Evolutionary conservation across 2,888 invertebrate genomes (phyloP), one percentile per base, ranked within the genome.

Genomic region (Argyresthia goedartella): DNA sequence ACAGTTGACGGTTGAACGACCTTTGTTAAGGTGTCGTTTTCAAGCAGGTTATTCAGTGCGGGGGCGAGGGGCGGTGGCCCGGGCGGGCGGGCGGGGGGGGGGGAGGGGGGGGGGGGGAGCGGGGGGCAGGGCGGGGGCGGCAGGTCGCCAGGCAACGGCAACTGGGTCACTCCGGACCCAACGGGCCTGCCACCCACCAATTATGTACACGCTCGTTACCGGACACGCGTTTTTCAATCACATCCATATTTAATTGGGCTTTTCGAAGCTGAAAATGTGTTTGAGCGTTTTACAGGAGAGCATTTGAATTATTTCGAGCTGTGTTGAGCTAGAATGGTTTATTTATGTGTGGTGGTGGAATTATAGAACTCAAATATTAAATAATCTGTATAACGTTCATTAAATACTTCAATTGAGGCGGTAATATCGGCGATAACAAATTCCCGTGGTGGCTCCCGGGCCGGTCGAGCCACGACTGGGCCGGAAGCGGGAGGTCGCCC

Each of bases 141-240:
- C 76, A 73, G 80, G 81, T 81, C 80, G 80, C 82, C 76, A 69
- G 75, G 80, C 81, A 81, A 80, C 81, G 78, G 77, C 81, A 85
- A 82, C 85, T 84, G 84, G 86, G 84, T 84, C 84, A 81, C 72
- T 81, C 84, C 81, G 76, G n/a, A n/a, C n/a, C n/a, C n/a, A n/a
- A n/a, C n/a, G n/a, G 76, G 78, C 78, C 74, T 71, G 68, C 70
- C 63, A 65, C 85, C 85, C 76, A 79, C 84, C 85, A 86, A 86
- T 86, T 85, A 86, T 79, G 77, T 82, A 89, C 86, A 82, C 82
- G 84, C 84, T 85, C 84, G 86, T 85, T 86, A 85, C 84, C 81
- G 85, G 86, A 85, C 86, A 85, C 85, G 85, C 86, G 86, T 86
- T 86, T 86, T 86, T 86, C 86, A 84, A 86, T 86, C 86, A 84